Evolutionary conservation across 2,888 invertebrate species (phyloP).

Genomic region (Nudaria mundana): DNA sequence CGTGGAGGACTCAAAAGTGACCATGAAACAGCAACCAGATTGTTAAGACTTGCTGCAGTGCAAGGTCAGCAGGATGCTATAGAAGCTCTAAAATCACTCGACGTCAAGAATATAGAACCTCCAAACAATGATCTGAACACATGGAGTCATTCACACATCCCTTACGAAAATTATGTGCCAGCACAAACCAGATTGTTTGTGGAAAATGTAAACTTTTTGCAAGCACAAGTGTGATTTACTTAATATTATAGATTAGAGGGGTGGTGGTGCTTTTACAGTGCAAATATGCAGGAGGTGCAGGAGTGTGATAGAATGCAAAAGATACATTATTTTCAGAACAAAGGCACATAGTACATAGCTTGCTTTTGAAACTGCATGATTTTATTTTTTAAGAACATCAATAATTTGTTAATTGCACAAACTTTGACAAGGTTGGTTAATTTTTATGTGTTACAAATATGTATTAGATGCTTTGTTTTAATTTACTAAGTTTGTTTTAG

Average conservation of each 20-base stretch:
- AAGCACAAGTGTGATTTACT: constrained; percentile 41
- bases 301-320: background rate
- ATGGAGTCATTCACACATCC: constrained; percentile 42
- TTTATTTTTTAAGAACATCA: too few relatives aligned
- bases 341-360: too few relatives aligned
- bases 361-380: too few relatives aligned
- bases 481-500: too few relatives aligned
- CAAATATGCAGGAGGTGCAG: background rate
- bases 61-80: constrained; percentile 82
- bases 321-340: background rate
- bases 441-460: too few relatives aligned
- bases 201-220: constrained; percentile 52
- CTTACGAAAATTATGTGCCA: constrained; percentile 48
- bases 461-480: too few relatives aligned
- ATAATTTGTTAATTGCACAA: too few relatives aligned
- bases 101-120: constrained; percentile 43
- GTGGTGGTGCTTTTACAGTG: constrained; percentile 17
- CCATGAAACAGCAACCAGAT: constrained; percentile 68
- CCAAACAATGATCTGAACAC: constrained; percentile 29
- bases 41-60: constrained; percentile 80
- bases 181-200: constrained; percentile 59
- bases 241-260: constrained; percentile 9
- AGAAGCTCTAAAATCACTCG: constrained; percentile 67
- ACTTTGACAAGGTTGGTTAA: too few relatives aligned
- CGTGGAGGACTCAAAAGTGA: constrained; percentile 80